Evolutionary conservation across 1,140 invertebrate species (phyloP), one percentile per base, ranked within the genome.

Genomic region (Papilio polyxenes): DNA sequence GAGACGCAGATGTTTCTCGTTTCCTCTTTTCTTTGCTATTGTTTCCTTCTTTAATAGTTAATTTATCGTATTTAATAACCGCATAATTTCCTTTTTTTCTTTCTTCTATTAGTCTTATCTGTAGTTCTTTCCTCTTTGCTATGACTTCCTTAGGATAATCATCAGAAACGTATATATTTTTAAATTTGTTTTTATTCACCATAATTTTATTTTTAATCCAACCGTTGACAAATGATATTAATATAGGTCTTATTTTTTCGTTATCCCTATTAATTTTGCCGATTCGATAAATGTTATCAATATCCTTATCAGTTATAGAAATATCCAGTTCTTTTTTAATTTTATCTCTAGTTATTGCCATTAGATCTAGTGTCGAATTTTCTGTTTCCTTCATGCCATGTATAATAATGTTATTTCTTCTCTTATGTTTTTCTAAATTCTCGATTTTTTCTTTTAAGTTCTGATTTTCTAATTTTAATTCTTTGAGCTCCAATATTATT

Each of bases 1-100:
- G 53, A n/a, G 53, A 56, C 7, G 53, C 3, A n/a, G 53, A 56
- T 56, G 53, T 56, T n/a, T 56, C 53, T n/a, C 53, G 13, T 56
- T 56, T 56, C 15, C 53, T 17, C 15, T 56, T 56, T n/a, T 56
- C 53, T 56, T 65, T 49, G 53, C 81, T 7, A 11, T 80, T 77
- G 20, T 72, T 83, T 15, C 82, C 78, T 40, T 85, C 23, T 82
- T 84, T 87, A 17, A 87, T 59, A 51, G 87, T n/a, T 23, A 88
- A 8, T 56, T 87, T 86, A 59, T 89, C 87, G 49, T 87, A 87
- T 31, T 85, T 84, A 69, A 89, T 76, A 31, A 82, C 69, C 15
- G 86, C 87, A 23, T 78, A 81, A 3, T 86, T 89, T 17, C 84
- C 86, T 78, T 87, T 86, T 15, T 83, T 80, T 11, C 84, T 83